These are phyloP conservation scores for Characodon lateralis DNA, from an alignment of 2,797 vertebrate species.

Conservation along the genomic window DNA sequence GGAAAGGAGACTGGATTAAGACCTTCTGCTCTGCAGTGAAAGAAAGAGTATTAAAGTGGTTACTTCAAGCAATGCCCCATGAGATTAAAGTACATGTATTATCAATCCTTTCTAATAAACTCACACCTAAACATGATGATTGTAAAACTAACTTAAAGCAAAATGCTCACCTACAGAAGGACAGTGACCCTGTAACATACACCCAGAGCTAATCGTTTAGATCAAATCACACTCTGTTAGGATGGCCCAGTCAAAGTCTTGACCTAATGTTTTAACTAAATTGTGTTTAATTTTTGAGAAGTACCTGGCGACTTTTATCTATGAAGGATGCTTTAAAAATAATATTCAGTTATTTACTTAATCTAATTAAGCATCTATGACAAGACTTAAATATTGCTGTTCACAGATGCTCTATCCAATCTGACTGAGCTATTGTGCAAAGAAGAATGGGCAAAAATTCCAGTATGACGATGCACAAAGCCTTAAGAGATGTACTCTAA, in stretches of 20 bases:
- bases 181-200: background rate
- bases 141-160: background rate
- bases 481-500: background rate
- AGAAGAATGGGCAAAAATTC: background rate
- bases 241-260: background rate
- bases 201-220: background rate
- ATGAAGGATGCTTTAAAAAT: background rate
- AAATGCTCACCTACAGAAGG: background rate
- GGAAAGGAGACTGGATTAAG: conserved; percentile 6
- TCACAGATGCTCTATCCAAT: background rate
- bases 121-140: background rate
- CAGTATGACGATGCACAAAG: background rate
- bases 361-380: background rate
- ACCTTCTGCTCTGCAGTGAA: conserved; percentile 14
- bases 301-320: background rate
- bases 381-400: background rate
- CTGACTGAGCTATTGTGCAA: background rate
- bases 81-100: background rate
- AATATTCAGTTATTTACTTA: background rate
- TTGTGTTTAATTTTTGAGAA: background rate
- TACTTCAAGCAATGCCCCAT: background rate
- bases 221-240: background rate
- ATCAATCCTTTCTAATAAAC: background rate
- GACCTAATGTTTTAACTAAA: background rate
- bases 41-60: background rate